Evolutionary conservation across 2,113 vertebrate genomes (phyloP).

Genomic region (Girardinichthys multiradiatus): DNA sequence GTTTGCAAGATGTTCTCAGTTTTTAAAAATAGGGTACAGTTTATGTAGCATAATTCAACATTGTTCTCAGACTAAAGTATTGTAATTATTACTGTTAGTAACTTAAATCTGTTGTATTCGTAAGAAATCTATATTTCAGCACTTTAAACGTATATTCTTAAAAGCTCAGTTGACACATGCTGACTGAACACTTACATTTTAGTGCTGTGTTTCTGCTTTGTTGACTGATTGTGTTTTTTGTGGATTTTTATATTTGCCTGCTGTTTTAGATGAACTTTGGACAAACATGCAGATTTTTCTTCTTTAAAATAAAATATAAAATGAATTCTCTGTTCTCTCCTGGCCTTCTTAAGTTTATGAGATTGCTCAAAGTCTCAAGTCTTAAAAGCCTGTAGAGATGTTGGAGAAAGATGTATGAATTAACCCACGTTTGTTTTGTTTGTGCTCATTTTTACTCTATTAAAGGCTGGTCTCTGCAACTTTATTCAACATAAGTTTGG

Average conservation of each 20-base stretch:
- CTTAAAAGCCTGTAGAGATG: too few relatives aligned
- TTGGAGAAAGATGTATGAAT: too few relatives aligned
- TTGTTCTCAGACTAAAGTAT: background rate
- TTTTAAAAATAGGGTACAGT: too few relatives aligned
- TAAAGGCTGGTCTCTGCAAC: too few relatives aligned
- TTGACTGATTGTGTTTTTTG: background rate
- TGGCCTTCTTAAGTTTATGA: too few relatives aligned
- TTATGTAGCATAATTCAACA: background rate
- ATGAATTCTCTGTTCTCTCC: background rate
- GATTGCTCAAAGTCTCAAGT: too few relatives aligned
- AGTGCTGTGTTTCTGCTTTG: background rate
- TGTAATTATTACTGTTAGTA: background rate
- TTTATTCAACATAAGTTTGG: too few relatives aligned
- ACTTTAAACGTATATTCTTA: conserved; percentile 38
- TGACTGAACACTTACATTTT: conserved; percentile 60
- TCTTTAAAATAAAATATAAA: background rate
- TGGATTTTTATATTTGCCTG: too few relatives aligned
- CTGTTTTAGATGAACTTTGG: too few relatives aligned
- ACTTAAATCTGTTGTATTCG: background rate
- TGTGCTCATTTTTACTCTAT: too few relatives aligned
- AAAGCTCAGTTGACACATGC: conserved; percentile 23
- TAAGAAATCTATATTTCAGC: conserved; percentile 1
- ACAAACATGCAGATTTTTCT: background rate
- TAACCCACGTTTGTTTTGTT: too few relatives aligned
- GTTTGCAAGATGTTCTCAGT: background rate